phyloP scores from a whole-genome alignment of 2,888 invertebrate species.

The Mythimna impura region DNA sequence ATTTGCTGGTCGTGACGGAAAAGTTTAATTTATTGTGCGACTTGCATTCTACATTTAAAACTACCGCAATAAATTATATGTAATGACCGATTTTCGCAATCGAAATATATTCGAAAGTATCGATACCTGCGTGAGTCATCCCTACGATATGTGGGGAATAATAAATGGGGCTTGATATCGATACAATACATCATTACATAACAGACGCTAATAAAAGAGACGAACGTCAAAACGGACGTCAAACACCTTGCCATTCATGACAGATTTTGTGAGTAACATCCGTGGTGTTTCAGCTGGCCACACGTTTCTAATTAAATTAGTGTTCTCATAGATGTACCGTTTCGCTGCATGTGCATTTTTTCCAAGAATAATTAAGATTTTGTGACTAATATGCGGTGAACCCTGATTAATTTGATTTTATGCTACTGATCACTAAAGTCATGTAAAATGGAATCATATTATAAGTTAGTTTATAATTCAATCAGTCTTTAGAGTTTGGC shows the following conservation, averaged over 20 bases:
- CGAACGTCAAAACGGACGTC: slow-evolving; percentile 17
- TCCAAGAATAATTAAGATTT: slow-evolving; percentile 17
- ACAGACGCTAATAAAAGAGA: slow-evolving; percentile 1
- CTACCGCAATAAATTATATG: slow-evolving; percentile 57
- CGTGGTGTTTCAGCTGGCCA: neutral
- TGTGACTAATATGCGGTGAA: neutral
- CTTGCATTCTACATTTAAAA: slow-evolving; percentile 59
- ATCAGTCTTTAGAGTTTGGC: neutral
- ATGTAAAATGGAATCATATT: neutral
- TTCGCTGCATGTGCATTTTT: slow-evolving; percentile 15
- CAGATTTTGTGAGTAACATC: slow-evolving; percentile 7
- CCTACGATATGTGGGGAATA: slow-evolving; percentile 41
- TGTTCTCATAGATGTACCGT: neutral
- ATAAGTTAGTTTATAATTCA: neutral
- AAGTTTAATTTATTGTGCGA: slow-evolving; percentile 69
- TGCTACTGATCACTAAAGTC: neutral
- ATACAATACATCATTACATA: slow-evolving; percentile 31
- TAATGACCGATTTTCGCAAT: slow-evolving; percentile 57
- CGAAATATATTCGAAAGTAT: slow-evolving; percentile 51
- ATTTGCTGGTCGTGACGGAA: slow-evolving; percentile 71
- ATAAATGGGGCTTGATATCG: slow-evolving; percentile 41
- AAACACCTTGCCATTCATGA: slow-evolving; percentile 3
- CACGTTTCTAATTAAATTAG: neutral
- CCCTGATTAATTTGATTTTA: neutral
- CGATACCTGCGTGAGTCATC: slow-evolving; percentile 34